Base-by-base conservation (phyloP, 2,888 invertebrate species). In the Dasypogon diadema region DNA sequence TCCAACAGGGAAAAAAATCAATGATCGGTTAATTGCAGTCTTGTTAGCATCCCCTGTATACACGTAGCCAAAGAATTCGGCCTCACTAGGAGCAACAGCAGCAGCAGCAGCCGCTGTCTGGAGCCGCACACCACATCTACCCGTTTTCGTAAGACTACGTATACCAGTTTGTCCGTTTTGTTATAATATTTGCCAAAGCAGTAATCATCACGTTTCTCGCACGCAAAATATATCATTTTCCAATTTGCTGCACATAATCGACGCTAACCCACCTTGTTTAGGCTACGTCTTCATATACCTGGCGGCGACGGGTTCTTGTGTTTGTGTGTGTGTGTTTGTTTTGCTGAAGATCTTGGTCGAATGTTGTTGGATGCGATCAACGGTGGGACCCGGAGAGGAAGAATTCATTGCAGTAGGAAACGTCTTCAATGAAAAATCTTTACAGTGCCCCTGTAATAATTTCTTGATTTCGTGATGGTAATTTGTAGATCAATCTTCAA, bases 161-260 rank as follows among this genome's bases (percentile, higher is more conserved):
- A 51, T 14, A 51, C 14, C 48, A 51, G 51, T 26, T 68, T 22
- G 34, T 30, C 70, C 70, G 54, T 70, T 70, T 70, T 70, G 70
- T 70, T 70, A 70, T 68, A 60, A 60, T 58, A 65, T 65, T 65
- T 65, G 65, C 42, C n/a, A 70, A 70, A 74, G 24, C 58, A 68
- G 56, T 63, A 77, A 77, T 77, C 76, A 77, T 77, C 76, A 72
- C 74, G 70, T 76, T 76, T 72, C 74, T 77, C 58, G 68, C 75
- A 58, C 68, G 76, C 72, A 48, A 75, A 76, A 76, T 74, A 76
- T 77, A 77, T 77, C 77, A 77, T 77, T 77, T 77, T 77, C 77
- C 77, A 77, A 77, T 77, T 77, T 76, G 70, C 70, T 75, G 42
- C 68, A 75, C 55, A 75, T 75, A 68, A 75, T 75, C 55, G 56